Percentiles rank a stretch among this genome's conserved stretches.
Conservation (phyloP, 2,113 vertebrate genomes). For the Hippocampus mohnikei region DNA sequence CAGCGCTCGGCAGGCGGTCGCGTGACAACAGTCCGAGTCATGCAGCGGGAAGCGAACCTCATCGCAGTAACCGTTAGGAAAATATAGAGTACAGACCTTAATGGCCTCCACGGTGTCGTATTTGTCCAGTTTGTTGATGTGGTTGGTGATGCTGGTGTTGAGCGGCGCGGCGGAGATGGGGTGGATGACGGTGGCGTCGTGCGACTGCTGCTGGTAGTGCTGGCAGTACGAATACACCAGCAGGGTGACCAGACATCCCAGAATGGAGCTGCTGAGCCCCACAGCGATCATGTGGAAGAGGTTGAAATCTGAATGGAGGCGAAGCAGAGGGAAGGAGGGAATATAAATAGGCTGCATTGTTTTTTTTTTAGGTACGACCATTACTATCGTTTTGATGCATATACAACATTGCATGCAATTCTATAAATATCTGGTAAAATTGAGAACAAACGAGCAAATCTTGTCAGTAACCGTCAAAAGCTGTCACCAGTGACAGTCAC, state of each 20-base stretch:
- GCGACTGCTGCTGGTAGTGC: constrained; percentile 91
- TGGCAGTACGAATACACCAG: constrained; percentile 94
- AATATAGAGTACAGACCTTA: constrained; percentile 77
- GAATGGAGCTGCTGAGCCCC: constrained; percentile 92
- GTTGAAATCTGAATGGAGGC: constrained; percentile 82
- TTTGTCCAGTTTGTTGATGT: constrained; percentile 98
- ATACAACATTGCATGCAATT: too few relatives aligned
- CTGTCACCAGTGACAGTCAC: neutral
- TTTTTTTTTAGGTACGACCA: too few relatives aligned
- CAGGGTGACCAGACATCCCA: constrained; percentile 92
- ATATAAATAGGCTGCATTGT: too few relatives aligned
- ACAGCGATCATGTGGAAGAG: constrained; percentile 97
- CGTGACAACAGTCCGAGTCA: constrained; percentile 42
- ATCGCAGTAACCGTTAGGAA: constrained; percentile 21
- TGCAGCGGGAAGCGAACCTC: constrained; percentile 44
- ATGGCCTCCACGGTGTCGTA: constrained; percentile 96
- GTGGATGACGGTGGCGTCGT: constrained; percentile 95
- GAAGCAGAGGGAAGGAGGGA: neutral
- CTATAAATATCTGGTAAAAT: neutral
- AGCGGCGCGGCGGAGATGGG: constrained; percentile 89
- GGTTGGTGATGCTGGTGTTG: constrained; percentile 97
- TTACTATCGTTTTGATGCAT: too few relatives aligned
- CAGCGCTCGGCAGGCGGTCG: constrained; percentile 29
- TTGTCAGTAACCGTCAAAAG: neutral
- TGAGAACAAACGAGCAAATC: neutral